Evolutionary conservation across 2,113 vertebrate genomes (phyloP).

Genomic region (Peromyscus maniculatus): DNA sequence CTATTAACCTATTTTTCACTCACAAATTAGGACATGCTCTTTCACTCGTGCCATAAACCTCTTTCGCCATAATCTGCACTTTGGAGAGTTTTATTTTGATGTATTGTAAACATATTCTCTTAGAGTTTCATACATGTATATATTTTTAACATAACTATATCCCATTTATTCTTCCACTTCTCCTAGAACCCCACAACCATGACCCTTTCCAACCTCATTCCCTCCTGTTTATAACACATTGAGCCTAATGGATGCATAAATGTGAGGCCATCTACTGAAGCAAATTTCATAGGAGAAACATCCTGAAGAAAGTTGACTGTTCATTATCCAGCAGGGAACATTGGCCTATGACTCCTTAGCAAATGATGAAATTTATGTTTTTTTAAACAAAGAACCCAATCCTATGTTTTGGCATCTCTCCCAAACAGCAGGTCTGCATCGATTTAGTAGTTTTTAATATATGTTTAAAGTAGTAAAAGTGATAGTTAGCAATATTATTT

Average conservation of each 20-base stretch:
- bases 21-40: too few species aligned
- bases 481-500: background rate
- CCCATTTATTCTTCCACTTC: background rate
- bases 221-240: background rate
- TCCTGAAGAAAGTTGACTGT: too few species aligned
- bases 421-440: background rate
- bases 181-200: background rate
- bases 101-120: background rate
- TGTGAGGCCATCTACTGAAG: too few species aligned
- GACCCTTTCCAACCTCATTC: too few species aligned
- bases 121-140: background rate
- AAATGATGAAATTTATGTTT: background rate
- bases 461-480: slow-evolving; percentile 16
- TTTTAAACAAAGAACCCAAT: background rate
- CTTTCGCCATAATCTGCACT: background rate
- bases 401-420: background rate
- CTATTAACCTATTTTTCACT: background rate
- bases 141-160: background rate
- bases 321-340: too few species aligned
- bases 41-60: background rate
- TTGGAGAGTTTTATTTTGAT: background rate
- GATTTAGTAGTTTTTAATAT: background rate
- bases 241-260: background rate
- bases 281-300: too few species aligned
- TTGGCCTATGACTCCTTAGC: background rate